Conservation (phyloP, 2,113 vertebrate genomes). For the Ammospiza nelsoni region DNA sequence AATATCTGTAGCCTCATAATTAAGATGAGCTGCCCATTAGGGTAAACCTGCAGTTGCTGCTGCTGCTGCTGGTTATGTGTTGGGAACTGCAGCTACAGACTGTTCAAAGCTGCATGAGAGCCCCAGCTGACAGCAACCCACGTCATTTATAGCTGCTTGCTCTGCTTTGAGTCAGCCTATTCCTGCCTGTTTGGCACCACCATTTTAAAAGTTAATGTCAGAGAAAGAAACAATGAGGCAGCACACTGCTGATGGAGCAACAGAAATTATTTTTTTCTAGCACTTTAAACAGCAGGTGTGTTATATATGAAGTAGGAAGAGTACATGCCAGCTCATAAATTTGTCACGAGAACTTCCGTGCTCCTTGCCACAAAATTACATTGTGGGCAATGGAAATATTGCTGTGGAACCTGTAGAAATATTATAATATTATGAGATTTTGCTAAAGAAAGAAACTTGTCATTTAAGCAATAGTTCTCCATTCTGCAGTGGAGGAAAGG, state of each 20-base stretch:
- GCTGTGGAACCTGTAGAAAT: slow-evolving; percentile 8
- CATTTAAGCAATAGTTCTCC: slow-evolving; percentile 8
- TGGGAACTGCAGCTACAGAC: background rate
- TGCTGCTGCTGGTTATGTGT: background rate
- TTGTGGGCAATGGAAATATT: background rate
- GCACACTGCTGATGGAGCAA: background rate
- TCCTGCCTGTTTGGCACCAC: background rate
- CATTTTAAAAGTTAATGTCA: slow-evolving; percentile 26
- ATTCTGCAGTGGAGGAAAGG: background rate
- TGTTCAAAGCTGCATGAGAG: background rate
- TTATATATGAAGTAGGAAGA: background rate
- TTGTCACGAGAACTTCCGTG: background rate
- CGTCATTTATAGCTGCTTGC: background rate
- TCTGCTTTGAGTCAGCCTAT: background rate
- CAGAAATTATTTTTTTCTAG: slow-evolving; percentile 56
- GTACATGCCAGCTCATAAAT: background rate
- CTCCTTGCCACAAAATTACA: slow-evolving; percentile 21
- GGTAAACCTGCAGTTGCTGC: background rate
- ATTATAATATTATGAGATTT: slow-evolving; percentile 16
- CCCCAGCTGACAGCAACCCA: background rate
- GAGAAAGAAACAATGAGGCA: background rate
- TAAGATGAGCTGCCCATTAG: background rate
- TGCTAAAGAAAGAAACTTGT: slow-evolving; percentile 45
- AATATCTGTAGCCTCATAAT: background rate
- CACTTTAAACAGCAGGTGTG: background rate